Conservation (phyloP, 2,113 vertebrate species). For the Gambusia holbrooki region DNA sequence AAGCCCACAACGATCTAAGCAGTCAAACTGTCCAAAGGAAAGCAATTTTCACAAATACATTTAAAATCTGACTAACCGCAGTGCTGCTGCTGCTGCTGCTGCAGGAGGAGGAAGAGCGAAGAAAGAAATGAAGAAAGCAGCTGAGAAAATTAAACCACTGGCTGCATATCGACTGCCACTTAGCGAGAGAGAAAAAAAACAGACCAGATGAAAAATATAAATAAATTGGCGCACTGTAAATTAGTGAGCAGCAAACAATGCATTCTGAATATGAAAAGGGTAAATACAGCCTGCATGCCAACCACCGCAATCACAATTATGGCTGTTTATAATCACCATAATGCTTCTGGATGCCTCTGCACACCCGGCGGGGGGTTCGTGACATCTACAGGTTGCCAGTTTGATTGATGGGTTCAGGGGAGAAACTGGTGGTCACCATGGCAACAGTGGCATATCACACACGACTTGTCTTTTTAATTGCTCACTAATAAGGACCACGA, state of each 20-base stretch:
- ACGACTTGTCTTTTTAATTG: constrained; percentile 45
- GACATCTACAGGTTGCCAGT: constrained; percentile 49
- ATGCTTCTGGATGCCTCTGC: constrained; percentile 31
- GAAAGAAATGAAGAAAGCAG: not conserved
- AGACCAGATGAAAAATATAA: constrained; percentile 18
- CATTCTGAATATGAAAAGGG: constrained; percentile 35
- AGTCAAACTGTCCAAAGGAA: constrained; percentile 62
- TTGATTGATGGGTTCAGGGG: constrained; percentile 28
- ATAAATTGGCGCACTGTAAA: constrained; percentile 50
- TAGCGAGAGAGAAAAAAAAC: constrained; percentile 33
- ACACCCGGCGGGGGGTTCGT: constrained; percentile 7
- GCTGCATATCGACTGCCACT: constrained; percentile 46
- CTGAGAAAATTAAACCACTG: constrained; percentile 50
- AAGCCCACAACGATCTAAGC: constrained; percentile 53
- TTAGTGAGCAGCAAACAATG: constrained; percentile 54
- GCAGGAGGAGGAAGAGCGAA: not conserved
- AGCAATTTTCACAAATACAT: constrained; percentile 52
- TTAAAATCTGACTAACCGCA: constrained; percentile 47
- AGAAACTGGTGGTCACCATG: constrained; percentile 29
- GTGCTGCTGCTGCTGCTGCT: constrained; percentile 16
- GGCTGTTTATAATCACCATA: constrained; percentile 56
- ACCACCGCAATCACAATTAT: constrained; percentile 56
- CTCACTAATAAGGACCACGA: constrained; percentile 34
- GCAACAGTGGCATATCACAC: constrained; percentile 35
- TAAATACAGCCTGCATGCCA: constrained; percentile 27